phyloP scores from a whole-genome alignment of 1,140 invertebrate genomes.

The Anastatus disparis region DNA sequence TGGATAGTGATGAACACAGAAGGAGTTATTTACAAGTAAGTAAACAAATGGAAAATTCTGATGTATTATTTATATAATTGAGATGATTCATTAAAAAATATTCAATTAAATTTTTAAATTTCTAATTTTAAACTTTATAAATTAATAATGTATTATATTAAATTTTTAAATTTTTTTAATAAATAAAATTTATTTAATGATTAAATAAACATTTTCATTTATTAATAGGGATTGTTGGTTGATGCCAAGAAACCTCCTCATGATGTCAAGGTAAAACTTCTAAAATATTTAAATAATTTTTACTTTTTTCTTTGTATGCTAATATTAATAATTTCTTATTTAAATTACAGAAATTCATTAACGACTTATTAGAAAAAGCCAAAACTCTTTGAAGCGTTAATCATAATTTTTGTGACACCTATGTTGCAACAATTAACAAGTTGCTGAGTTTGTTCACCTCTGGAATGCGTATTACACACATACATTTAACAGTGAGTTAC shows the following conservation, averaged over 20 bases:
- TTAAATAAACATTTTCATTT: neutral
- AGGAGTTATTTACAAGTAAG: conserved; percentile 84
- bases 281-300: conserved; percentile 39
- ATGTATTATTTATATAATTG: neutral
- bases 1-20: conserved; percentile 87
- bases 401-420: conserved; percentile 1
- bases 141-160: conserved; percentile 43
- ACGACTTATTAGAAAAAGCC: conserved; percentile 87
- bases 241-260: conserved; percentile 86
- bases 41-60: conserved; percentile 40
- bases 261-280: conserved; percentile 82
- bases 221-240: conserved; percentile 76
- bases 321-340: neutral
- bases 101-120: neutral
- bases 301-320: conserved; percentile 8
- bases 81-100: neutral
- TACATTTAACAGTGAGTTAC: conserved; percentile 21
- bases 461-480: conserved; percentile 1
- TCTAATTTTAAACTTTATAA: neutral
- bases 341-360: conserved; percentile 85
- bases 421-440: conserved; percentile 17
- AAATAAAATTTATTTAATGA: conserved; percentile 19
- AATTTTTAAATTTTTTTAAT: conserved; percentile 29
- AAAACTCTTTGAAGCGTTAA: conserved; percentile 78
- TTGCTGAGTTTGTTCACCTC: conserved; percentile 4